phyloP scores from a whole-genome alignment of 2,113 vertebrate genomes.

The Odontesthes bonariensis region DNA sequence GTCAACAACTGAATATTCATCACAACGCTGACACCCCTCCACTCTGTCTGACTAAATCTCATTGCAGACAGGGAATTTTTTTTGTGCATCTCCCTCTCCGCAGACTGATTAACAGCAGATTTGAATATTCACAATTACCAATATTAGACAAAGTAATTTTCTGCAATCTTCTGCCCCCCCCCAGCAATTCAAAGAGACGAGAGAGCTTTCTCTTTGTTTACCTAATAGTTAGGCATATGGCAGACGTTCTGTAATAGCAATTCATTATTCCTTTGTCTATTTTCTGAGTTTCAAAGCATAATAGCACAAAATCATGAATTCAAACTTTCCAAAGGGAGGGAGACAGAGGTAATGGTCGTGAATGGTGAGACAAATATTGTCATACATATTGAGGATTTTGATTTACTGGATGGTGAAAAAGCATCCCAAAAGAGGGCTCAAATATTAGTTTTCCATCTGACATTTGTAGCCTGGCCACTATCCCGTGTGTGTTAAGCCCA shows the following conservation, averaged over 20 bases:
- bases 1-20: constrained; percentile 83
- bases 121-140: constrained; percentile 72
- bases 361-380: neutral
- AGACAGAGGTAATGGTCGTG: neutral
- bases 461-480: constrained; percentile 17
- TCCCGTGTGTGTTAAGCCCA: constrained; percentile 1
- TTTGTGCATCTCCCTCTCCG: constrained; percentile 24
- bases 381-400: constrained; percentile 15
- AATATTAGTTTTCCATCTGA: neutral
- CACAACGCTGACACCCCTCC: constrained; percentile 50
- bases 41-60: constrained; percentile 64
- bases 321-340: neutral
- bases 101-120: constrained; percentile 70
- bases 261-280: neutral
- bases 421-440: constrained; percentile 7
- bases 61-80: constrained; percentile 41
- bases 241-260: neutral
- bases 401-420: neutral
- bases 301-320: neutral
- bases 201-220: constrained; percentile 11
- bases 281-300: constrained; percentile 8
- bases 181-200: constrained; percentile 21
- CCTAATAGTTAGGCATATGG: constrained; percentile 1
- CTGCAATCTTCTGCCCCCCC: constrained; percentile 46
- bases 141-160: constrained; percentile 66